A percentile compares a stretch with the other conserved stretches of the same genome.
Conservation (phyloP, 1,140 invertebrate genomes). For the Ladona fulva region DNA sequence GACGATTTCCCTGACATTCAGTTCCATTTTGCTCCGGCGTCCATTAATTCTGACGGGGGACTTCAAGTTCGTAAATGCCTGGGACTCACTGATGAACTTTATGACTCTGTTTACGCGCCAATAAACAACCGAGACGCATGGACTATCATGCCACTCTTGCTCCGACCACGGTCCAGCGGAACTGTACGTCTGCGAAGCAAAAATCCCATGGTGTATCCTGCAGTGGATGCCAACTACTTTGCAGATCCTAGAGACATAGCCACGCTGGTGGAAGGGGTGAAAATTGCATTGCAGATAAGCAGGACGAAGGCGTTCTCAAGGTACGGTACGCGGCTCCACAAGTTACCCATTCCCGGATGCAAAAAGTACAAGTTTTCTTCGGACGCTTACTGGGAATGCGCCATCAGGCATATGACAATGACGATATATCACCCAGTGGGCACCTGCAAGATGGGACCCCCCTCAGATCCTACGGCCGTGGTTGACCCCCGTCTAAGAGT, state of each 20-base stretch:
- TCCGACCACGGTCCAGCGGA: constrained; percentile 71
- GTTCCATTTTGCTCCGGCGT: constrained; percentile 78
- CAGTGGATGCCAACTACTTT: constrained; percentile 85
- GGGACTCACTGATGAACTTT: constrained; percentile 73
- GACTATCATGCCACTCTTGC: constrained; percentile 70
- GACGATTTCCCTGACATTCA: constrained; percentile 73
- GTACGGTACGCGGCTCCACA: constrained; percentile 66
- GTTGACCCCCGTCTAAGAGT: constrained; percentile 71
- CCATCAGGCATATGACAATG: constrained; percentile 73
- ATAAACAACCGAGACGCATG: constrained; percentile 68
- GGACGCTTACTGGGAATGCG: constrained; percentile 76
- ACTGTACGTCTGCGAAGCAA: constrained; percentile 59
- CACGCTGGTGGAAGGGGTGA: constrained; percentile 61
- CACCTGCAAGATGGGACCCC: constrained; percentile 76
- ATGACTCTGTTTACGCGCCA: constrained; percentile 65
- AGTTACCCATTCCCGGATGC: constrained; percentile 67
- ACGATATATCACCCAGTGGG: constrained; percentile 58
- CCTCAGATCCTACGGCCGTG: constrained; percentile 62
- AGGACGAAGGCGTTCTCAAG: constrained; percentile 69
- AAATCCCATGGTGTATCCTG: constrained; percentile 75
- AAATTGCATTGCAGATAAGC: constrained; percentile 58
- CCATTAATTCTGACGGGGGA: constrained; percentile 66
- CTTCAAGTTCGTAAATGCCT: constrained; percentile 63
- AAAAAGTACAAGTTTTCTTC: constrained; percentile 57
- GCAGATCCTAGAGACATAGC: constrained; percentile 63